A percentile compares a stretch with the other conserved stretches of the same genome.
Conservation (phyloP, 2,888 invertebrate genomes). For the Mythimna ferrago region DNA sequence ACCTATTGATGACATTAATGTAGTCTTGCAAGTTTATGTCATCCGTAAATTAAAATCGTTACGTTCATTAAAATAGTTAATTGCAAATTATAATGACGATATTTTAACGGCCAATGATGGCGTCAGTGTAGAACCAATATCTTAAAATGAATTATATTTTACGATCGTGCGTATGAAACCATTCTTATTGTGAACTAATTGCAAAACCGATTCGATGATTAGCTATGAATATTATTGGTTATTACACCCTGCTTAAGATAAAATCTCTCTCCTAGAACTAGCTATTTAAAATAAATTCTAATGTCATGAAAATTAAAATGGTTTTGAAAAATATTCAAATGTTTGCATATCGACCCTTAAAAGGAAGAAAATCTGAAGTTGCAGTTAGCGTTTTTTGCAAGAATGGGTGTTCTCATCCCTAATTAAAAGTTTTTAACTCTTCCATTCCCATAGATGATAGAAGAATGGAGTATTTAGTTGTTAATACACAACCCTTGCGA, state of each 20-base stretch:
- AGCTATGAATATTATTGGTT: conserved; percentile 5
- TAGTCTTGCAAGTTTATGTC: conserved; percentile 12
- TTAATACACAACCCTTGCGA: too few relatives aligned
- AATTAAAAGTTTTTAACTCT: too few relatives aligned
- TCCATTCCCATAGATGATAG: too few relatives aligned
- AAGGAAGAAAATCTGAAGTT: too few relatives aligned
- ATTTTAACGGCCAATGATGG: conserved; percentile 11
- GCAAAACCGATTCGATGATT: conserved; percentile 1
- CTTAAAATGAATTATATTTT: not conserved
- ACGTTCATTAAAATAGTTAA: conserved; percentile 22
- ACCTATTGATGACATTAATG: conserved; percentile 25
- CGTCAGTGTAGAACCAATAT: conserved; percentile 19
- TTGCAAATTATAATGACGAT: conserved; percentile 24
- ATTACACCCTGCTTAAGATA: not conserved
- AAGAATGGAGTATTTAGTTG: too few relatives aligned
- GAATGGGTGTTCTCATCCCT: too few relatives aligned
- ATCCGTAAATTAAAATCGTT: conserved; percentile 24
- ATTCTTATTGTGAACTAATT: conserved; percentile 14
- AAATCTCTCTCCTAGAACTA: not conserved
- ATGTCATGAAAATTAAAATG: not conserved
- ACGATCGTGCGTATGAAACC: conserved; percentile 7
- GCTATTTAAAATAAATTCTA: not conserved
- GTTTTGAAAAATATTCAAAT: conserved; percentile 4
- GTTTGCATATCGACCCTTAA: not conserved
- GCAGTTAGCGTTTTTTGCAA: too few relatives aligned